A percentile compares a stretch with the other conserved stretches of the same genome.
Evolutionary conservation across 2,888 invertebrate species (phyloP).

Genomic region (Gymnosoma rotundatum): DNA sequence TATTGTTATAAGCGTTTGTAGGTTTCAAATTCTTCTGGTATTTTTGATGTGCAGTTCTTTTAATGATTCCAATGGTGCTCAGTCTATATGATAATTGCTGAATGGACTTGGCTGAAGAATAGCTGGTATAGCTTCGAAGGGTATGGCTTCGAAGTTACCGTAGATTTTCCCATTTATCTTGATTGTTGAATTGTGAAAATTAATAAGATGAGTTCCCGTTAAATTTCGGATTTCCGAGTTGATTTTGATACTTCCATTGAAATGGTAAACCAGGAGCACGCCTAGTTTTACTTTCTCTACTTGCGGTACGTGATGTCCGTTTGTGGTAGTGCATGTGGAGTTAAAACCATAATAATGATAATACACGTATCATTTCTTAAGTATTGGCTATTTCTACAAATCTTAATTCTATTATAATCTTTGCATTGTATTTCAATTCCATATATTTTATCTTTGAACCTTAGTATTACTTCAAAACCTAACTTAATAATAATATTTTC

Average conservation of each 20-base stretch:
- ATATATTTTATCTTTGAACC: conserved; percentile 19
- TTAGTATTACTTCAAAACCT: conserved; percentile 16
- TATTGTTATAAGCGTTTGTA: conserved; percentile 3
- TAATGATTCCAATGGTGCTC: conserved; percentile 9
- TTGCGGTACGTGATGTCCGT: conserved; percentile 42
- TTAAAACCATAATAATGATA: neutral
- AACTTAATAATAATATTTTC: conserved; percentile 25
- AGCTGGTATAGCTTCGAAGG: conserved; percentile 14
- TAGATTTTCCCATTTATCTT: conserved; percentile 6
- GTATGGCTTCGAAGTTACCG: neutral
- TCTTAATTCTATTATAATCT: conserved; percentile 28
- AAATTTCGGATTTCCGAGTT: conserved; percentile 3
- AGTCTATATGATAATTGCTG: neutral
- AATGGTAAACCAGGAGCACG: conserved; percentile 20
- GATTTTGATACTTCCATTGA: conserved; percentile 12
- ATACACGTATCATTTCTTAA: conserved; percentile 25
- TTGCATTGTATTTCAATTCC: conserved; percentile 42
- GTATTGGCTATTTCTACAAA: conserved; percentile 26
- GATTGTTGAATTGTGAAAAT: conserved; percentile 14
- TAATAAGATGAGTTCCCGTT: conserved; percentile 10
- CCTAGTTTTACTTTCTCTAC: conserved; percentile 28
- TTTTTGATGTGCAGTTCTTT: conserved; percentile 19
- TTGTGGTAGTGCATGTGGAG: conserved; percentile 29
- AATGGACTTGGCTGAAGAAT: conserved; percentile 6
- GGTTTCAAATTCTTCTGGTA: conserved; percentile 1